Base-by-base conservation (phyloP, 2,113 vertebrate genomes). In the Amphiprion ocellaris region DNA sequence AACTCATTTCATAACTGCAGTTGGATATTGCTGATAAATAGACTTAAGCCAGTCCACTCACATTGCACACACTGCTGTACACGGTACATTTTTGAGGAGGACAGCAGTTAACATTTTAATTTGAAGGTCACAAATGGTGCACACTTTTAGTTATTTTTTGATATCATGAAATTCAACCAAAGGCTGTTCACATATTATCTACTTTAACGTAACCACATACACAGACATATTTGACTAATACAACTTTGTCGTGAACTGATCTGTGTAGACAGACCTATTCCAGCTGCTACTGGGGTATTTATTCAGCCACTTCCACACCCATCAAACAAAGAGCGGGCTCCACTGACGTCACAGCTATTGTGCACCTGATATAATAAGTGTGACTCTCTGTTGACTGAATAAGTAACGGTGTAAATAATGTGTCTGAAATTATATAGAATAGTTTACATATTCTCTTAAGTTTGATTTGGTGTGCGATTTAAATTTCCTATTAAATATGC, bases 251-350 rank as follows among this genome's bases (percentile, higher is more conserved):
- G 8, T 15, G 50, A 44, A 44, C 2, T 15, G 11, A 44, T 44
- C 41, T 44, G 41, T 16, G 44, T 0, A 44, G 24, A 54, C 3
- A 28, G 3, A 11, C 39, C 24, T 65, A 56, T 55, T 63, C 16
- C 59, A 69, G 74, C 69, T 69, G 80, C 70, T 72, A 21, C 54
- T 9, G 11, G 37, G 33, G 21, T 84, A 62, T 84, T 83, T 86
- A 77, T 85, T 74, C 71, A 86, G 73, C 39, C 59, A 69, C 56
- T 77, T 86, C 74, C 72, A 82, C 85, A 74, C 91, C 91, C 88
- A 67, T 28, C 58, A 81, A 74, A 79, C 76, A 87, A 86, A 91
- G 70, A 84, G 56, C 33, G 28, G 33, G 37, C 74, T 41, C 5
- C 28, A 5, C 24, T 75, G 74, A 77, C 69, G 10, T 82, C 79